Conservation (phyloP, 2,888 invertebrate genomes). For the Hyposoter dolosus region DNA sequence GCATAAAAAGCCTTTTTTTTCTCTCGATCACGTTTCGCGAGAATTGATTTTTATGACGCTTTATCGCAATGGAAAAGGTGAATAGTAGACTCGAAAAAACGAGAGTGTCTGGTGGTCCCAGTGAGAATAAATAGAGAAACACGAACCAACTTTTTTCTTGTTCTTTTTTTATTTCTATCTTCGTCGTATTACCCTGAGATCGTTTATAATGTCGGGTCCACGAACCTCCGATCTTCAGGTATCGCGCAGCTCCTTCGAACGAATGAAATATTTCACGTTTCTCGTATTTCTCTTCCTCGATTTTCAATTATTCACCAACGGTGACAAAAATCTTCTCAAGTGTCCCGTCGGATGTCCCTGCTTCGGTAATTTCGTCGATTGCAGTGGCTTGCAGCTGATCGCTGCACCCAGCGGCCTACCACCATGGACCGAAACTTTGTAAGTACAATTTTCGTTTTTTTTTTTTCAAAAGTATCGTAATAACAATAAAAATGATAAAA, state of each 20-base stretch:
- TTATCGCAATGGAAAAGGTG: conserved; percentile 33
- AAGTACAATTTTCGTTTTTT: conserved; percentile 72
- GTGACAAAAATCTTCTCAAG: conserved; percentile 71
- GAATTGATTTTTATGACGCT: neutral
- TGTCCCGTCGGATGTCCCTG: conserved; percentile 82
- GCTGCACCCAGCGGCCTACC: conserved; percentile 82
- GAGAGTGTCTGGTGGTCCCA: conserved; percentile 35
- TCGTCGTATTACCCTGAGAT: conserved; percentile 13
- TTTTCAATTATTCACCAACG: conserved; percentile 45
- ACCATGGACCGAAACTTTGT: conserved; percentile 83
- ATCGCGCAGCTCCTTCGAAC: conserved; percentile 27
- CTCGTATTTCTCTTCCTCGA: conserved; percentile 12
- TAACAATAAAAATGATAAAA: neutral
- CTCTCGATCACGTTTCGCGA: neutral
- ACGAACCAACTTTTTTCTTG: conserved; percentile 12
- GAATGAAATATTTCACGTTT: conserved; percentile 37
- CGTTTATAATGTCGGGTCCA: conserved; percentile 65
- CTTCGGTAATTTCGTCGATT: conserved; percentile 81
- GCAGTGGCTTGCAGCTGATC: conserved; percentile 79
- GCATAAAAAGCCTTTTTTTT: conserved; percentile 31
- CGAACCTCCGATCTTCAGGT: conserved; percentile 44
- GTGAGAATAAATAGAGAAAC: conserved; percentile 47
- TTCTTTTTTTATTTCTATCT: conserved; percentile 21
- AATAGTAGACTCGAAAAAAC: conserved; percentile 8
- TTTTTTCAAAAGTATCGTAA: neutral